These are phyloP conservation scores for Sebastes minor DNA, from an alignment of 2,797 vertebrate genomes.

Conservation along the genomic window DNA sequence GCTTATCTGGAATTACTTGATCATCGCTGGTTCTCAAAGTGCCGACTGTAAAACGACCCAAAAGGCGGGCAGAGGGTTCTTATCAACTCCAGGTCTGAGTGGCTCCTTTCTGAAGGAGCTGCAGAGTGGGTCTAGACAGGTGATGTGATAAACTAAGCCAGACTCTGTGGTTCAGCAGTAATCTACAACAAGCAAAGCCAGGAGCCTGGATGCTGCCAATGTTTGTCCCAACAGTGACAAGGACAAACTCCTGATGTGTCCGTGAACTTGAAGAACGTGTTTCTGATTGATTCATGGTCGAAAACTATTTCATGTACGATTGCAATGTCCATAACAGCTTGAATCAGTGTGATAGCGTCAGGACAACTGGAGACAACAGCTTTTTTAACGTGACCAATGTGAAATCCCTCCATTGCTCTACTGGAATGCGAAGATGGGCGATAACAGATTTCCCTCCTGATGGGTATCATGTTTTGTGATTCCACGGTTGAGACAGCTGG, in stretches of 20 bases:
- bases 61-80: slow-evolving; percentile 32
- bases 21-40: slow-evolving; percentile 40
- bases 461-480: slow-evolving; percentile 65
- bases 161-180: slow-evolving; percentile 38
- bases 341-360: background rate
- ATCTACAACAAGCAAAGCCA: slow-evolving; percentile 39
- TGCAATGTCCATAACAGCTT: background rate
- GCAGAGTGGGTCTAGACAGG: slow-evolving; percentile 64
- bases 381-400: slow-evolving; percentile 4
- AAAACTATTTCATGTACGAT: background rate
- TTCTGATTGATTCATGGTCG: background rate
- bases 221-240: slow-evolving; percentile 11
- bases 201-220: slow-evolving; percentile 17
- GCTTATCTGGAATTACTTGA: slow-evolving; percentile 66
- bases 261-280: slow-evolving; percentile 8
- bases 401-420: slow-evolving; percentile 17
- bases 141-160: slow-evolving; percentile 54
- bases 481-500: slow-evolving; percentile 69
- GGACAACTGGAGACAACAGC: slow-evolving; percentile 17
- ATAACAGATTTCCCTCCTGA: slow-evolving; percentile 47
- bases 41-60: slow-evolving; percentile 39
- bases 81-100: slow-evolving; percentile 54
- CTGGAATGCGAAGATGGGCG: slow-evolving; percentile 48
- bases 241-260: background rate
- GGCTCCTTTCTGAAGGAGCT: slow-evolving; percentile 51